Base-by-base conservation (phyloP, 2,797 vertebrate genomes). In the Oreochromis grahami region DNA sequence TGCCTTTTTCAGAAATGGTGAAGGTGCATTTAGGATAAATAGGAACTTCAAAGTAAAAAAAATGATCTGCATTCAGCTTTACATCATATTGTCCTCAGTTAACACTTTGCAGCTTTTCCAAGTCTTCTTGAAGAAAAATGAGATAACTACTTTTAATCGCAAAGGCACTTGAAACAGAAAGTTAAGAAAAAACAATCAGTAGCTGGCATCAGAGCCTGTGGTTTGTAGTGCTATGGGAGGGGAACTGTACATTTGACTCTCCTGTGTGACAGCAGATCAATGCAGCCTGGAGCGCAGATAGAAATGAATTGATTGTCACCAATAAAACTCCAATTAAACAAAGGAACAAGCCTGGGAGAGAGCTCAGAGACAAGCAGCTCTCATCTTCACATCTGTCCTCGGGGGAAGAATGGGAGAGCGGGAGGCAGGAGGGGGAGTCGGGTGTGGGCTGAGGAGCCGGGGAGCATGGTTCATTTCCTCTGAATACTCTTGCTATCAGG, bases 271-370 rank as follows among this genome's bases (percentile, higher is more conserved):
- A 95, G 94, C 88, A 82, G 95, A 97, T 97, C 96, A 94, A 97
- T 96, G 93, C 90, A 79, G 90, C 92, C 89, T 48, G 83, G 77
- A 94, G 94, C 87, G 60, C 81, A 93, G 93, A 92, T 88, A 92
- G 92, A 96, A 96, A 96, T 94, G 85, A 96, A 97, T 97, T 95
- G 96, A 97, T 97, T 95, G 95, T 94, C 89, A 91, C 95, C 94
- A 96, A 96, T 97, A 96, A 96, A 96, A 96, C 94, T 96, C 95
- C 95, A 97, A 96, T 97, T 96, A 97, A 95, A 96, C 89, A 94
- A 93, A 93, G 78, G 89, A 95, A 94, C 90, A 88, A 87, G 90
- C 82, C 89, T 80, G 70, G 63, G 84, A 93, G 87, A 93, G 91
- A 79, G 86, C 86, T 87, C 50, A 0, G 34, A 90, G 93, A 92